These are phyloP conservation scores for Phalacrocorax pelagicus DNA, from an alignment of 2,113 vertebrate genomes.

Conservation along the genomic window DNA sequence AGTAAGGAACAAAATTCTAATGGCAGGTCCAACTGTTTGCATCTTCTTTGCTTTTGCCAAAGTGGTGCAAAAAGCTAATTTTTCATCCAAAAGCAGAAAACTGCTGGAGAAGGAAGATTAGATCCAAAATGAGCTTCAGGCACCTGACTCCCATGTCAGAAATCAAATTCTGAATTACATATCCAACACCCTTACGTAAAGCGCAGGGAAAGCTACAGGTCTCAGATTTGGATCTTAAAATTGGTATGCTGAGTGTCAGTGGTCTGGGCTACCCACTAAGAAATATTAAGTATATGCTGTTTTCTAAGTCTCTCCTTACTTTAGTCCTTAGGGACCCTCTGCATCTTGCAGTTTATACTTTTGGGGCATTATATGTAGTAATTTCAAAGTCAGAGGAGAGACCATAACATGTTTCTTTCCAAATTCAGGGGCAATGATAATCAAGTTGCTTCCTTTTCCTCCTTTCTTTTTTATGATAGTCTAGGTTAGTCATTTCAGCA, in stretches of 20 bases:
- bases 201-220: background rate
- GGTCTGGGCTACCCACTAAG: background rate
- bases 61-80: background rate
- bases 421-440: background rate
- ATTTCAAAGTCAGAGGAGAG: background rate
- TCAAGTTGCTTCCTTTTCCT: background rate
- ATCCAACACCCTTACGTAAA: background rate
- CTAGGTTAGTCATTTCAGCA: background rate
- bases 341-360: background rate
- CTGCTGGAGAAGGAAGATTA: background rate
- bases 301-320: background rate
- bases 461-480: background rate
- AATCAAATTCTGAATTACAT: background rate
- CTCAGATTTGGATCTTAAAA: background rate
- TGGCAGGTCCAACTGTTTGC: background rate
- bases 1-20: background rate
- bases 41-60: background rate
- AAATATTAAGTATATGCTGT: background rate
- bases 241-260: background rate
- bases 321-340: background rate
- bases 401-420: background rate
- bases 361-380: accelerated
- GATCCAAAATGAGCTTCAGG: background rate
- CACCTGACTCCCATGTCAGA: background rate
- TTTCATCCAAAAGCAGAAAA: background rate